These are phyloP conservation scores for Euura lappo DNA, from an alignment of 1,140 invertebrate species.

Conservation along the genomic window DNA sequence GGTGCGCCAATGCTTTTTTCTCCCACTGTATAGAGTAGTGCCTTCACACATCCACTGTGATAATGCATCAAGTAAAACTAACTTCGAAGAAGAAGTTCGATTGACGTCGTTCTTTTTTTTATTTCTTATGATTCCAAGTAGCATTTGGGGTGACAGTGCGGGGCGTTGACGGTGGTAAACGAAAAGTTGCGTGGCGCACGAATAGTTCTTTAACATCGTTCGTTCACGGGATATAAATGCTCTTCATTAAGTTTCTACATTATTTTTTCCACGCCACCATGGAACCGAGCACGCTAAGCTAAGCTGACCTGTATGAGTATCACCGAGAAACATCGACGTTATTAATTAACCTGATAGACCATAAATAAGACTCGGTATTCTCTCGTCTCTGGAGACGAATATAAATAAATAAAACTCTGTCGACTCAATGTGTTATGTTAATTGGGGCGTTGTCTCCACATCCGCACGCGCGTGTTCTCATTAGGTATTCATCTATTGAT, in stretches of 20 bases:
- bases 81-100: no score
- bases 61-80: no score
- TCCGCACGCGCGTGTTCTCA: constrained; percentile 57
- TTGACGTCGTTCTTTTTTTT: no score
- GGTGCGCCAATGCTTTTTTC: constrained; percentile 29
- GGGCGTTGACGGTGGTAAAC: neutral
- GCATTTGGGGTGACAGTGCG: neutral
- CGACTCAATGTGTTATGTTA: constrained; percentile 57
- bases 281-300: neutral
- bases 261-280: constrained; percentile 5
- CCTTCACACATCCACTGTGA: no score
- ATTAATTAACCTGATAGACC: constrained; percentile 58
- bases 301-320: neutral
- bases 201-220: neutral
- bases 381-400: constrained; percentile 53
- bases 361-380: constrained; percentile 48
- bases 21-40: no score
- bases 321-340: constrained; percentile 8
- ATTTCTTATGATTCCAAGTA: no score
- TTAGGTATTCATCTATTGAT: constrained; percentile 53
- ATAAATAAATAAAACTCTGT: constrained; percentile 60
- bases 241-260: neutral
- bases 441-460: constrained; percentile 61
- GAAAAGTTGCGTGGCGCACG: constrained; percentile 1
- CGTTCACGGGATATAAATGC: constrained; percentile 6